Evolutionary conservation across 2,888 invertebrate genomes (phyloP), one percentile per base, ranked within the genome.

Genomic region (Calliphora vomitoria): DNA sequence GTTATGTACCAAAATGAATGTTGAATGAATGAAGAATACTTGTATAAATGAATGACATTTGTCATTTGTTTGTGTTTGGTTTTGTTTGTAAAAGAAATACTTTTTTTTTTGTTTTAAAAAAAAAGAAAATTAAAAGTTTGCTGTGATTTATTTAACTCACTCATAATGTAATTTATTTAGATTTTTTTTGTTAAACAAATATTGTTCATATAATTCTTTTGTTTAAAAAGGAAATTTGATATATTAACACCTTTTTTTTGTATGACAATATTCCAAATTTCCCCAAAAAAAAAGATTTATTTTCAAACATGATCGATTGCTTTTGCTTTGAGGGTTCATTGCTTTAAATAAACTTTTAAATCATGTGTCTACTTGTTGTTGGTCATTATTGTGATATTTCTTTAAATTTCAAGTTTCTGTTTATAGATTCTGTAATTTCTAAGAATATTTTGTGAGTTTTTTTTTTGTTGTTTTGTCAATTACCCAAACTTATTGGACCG

Each of bases 11-110:
- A 25, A 78, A 58, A 41, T 18, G 5, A 53, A 53, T 18, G 1
- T 20, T 81, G 64, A 69, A 60, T 62, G 66, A 44, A 44, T 72
- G 3, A 50, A 38, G 62, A 64, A 60, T 58, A 79, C 58, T 66
- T 55, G 47, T 55, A 13, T 38, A 18, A 31, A 47, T 84, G 85
- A 82, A 79, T 86, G 78, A 74, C 82, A 86, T 78, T 79, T 82
- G 79, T 82, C 74, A 86, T 31, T 60, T 72, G 58, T 62, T 74
- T 66, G 15, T 50, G 47, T 1, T 31, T 60, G 18, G 15, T 60
- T 50, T 25, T 60, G 2, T 44, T 18, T 18, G 11, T 41, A 68
- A 79, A 62, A 53, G 8, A 53, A 71, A 58, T 35, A 18, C n/a
- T 13, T 44, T 44, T 35, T 35, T 35, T 35, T 4, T 35, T 35